Evolutionary conservation across 2,113 vertebrate species (phyloP).

Genomic region (Thinocorus orbignyianus): DNA sequence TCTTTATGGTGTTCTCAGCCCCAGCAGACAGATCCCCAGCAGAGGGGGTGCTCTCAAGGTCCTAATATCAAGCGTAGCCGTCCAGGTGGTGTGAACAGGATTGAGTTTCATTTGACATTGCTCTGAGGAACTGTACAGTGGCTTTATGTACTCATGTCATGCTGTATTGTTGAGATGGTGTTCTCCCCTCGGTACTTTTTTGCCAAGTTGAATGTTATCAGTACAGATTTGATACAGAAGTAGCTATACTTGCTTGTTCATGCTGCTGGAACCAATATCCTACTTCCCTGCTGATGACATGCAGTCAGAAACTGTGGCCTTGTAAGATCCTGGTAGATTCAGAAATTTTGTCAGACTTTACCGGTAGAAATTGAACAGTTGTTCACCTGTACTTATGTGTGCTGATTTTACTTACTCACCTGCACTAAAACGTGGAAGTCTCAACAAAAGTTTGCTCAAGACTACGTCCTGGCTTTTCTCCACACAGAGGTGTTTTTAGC

Average conservation of each 20-base stretch:
- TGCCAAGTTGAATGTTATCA: neutral
- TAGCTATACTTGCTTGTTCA: neutral
- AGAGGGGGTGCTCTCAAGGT: neutral
- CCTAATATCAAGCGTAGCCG: neutral
- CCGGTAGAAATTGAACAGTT: neutral
- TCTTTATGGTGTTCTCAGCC: neutral
- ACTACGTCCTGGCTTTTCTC: neutral
- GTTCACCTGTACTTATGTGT: rapidly evolving
- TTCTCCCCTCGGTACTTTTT: neutral
- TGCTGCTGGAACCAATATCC: neutral
- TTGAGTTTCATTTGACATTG: neutral
- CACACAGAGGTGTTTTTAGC: neutral
- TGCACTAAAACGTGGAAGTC: neutral
- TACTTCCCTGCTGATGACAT: neutral
- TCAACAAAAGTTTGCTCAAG: neutral
- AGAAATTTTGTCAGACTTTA: neutral
- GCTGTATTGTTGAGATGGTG: neutral
- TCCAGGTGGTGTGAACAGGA: neutral
- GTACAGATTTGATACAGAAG: neutral
- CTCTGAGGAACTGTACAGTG: neutral
- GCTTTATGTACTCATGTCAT: neutral
- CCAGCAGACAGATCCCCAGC: neutral
- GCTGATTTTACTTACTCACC: neutral
- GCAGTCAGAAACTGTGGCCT: neutral
- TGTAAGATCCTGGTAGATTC: neutral